Evolutionary conservation across 2,113 vertebrate genomes (phyloP).

Genomic region (Nanger granti): DNA sequence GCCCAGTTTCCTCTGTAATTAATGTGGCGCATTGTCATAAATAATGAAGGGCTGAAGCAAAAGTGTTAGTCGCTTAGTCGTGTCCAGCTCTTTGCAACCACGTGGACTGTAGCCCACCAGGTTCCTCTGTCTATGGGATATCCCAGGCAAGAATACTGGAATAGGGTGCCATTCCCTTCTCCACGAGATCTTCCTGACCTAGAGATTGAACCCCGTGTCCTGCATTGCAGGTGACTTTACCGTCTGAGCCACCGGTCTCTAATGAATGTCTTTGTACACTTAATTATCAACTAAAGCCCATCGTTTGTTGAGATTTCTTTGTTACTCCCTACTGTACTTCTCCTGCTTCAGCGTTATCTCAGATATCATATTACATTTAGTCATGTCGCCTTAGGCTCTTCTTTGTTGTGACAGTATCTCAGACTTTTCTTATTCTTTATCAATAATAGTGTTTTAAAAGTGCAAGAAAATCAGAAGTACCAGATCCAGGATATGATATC

Average conservation of each 20-base stretch:
- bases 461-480: background rate
- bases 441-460: background rate
- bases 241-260: background rate
- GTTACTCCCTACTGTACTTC: background rate
- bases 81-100: background rate
- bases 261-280: background rate
- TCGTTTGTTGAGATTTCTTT: background rate
- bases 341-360: background rate
- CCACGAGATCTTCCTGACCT: background rate
- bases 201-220: background rate
- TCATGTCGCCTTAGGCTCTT: background rate
- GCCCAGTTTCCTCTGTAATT: background rate
- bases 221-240: background rate
- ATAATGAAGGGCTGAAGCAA: background rate
- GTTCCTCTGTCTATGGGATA: background rate
- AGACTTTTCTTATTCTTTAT: background rate
- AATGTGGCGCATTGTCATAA: background rate
- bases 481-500: background rate
- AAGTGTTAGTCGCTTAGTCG: background rate
- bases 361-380: background rate
- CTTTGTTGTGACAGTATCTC: background rate
- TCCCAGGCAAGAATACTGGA: background rate
- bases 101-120: background rate
- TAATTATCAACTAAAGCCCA: background rate
- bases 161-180: background rate